Percentiles rank a stretch among this genome's conserved stretches.
phyloP scores from a whole-genome alignment of 1,140 invertebrate species.

The Aphaenogaster rudis region DNA sequence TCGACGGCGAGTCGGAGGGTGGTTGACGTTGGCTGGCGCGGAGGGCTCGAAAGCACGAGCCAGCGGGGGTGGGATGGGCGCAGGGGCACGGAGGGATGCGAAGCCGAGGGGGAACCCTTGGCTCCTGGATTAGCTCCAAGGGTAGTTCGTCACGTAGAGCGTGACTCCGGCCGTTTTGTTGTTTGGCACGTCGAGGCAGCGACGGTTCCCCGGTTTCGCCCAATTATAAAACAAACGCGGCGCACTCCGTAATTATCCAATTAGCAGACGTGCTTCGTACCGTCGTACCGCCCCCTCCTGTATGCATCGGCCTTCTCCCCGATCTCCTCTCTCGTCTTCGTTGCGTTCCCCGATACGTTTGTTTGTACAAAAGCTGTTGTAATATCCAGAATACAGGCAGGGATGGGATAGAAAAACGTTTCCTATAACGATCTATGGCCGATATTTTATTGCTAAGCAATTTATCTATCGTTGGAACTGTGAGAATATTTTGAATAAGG shows the following conservation, averaged over 20 bases:
- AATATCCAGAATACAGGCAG: neutral
- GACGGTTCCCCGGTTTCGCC: slow-evolving; percentile 81
- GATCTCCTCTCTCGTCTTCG: slow-evolving; percentile 28
- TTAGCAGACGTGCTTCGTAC: slow-evolving; percentile 83
- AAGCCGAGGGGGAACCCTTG: slow-evolving; percentile 64
- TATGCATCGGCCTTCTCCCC: slow-evolving; percentile 2
- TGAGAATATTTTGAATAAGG: neutral
- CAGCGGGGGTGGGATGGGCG: slow-evolving; percentile 33
- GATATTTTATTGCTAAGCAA: neutral
- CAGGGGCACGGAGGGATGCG: slow-evolving; percentile 51
- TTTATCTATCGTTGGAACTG: neutral
- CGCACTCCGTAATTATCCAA: slow-evolving; percentile 87
- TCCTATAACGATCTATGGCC: neutral
- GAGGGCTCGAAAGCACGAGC: neutral
- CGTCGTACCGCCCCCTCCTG: slow-evolving; percentile 18
- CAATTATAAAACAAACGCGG: slow-evolving; percentile 87
- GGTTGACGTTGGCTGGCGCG: slow-evolving; percentile 6
- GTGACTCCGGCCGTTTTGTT: slow-evolving; percentile 86
- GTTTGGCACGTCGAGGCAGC: slow-evolving; percentile 85
- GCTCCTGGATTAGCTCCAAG: slow-evolving; percentile 83
- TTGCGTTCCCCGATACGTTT: slow-evolving; percentile 54
- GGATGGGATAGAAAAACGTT: neutral
- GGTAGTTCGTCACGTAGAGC: slow-evolving; percentile 87
- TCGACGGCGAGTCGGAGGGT: slow-evolving; percentile 15
- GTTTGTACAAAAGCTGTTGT: slow-evolving; percentile 55